Evolutionary conservation across 2,113 vertebrate genomes (phyloP).

Genomic region (Axis porcinus): DNA sequence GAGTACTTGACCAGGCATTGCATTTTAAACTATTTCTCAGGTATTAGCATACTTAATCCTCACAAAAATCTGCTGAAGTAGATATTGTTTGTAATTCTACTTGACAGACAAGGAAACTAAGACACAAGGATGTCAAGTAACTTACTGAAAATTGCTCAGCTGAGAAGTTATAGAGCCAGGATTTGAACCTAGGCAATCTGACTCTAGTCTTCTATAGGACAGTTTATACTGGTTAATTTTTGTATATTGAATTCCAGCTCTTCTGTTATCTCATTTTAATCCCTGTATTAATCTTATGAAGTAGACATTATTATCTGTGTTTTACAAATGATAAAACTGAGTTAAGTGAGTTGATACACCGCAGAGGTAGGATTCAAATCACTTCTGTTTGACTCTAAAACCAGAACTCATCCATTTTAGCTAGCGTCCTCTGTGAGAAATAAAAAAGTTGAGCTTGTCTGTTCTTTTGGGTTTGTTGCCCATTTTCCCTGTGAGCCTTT

Average conservation of each 20-base stretch:
- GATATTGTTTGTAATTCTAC: background rate
- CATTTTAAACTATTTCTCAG: background rate
- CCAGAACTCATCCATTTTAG: background rate
- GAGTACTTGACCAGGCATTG: background rate
- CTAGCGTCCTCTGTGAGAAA: background rate
- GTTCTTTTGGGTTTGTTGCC: background rate
- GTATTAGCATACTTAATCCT: background rate
- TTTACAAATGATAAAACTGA: background rate
- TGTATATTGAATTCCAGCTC: background rate
- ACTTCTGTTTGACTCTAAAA: background rate
- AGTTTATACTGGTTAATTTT: background rate
- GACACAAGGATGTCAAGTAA: background rate
- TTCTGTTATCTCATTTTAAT: background rate
- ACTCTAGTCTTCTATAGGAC: background rate
- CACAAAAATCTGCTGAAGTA: background rate
- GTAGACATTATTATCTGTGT: background rate
- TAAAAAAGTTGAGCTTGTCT: background rate
- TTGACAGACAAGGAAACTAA: background rate
- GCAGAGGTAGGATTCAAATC: background rate
- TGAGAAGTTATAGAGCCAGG: background rate
- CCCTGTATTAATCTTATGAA: background rate
- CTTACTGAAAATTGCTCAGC: background rate
- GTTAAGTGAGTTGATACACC: background rate
- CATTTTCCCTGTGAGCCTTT: background rate
- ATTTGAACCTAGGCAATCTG: background rate